These are phyloP conservation scores for Acanthococcus lagerstroemiae DNA, from an alignment of 2,888 invertebrate genomes.

Conservation along the genomic window DNA sequence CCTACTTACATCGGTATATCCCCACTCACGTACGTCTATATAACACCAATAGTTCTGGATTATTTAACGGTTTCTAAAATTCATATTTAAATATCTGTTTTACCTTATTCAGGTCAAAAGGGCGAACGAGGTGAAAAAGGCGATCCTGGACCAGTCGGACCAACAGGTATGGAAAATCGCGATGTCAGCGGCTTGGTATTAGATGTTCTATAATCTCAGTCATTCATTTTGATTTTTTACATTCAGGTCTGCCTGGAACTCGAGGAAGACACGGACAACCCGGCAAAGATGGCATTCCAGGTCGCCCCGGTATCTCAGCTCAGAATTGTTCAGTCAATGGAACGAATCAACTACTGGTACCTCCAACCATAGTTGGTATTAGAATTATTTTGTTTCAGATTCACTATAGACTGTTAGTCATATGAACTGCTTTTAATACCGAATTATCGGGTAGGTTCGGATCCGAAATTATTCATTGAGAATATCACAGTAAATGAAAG, in stretches of 20 bases:
- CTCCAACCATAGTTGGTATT: constrained; percentile 71
- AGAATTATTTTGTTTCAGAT: constrained; percentile 45
- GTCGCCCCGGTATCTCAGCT: constrained; percentile 70
- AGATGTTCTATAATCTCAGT: no score
- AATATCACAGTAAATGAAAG: constrained; percentile 68
- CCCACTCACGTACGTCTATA: no score
- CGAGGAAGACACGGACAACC: constrained; percentile 53
- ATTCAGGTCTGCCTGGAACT: constrained; percentile 52
- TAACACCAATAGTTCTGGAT: no score
- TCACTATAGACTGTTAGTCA: background rate
- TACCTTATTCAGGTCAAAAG: constrained; percentile 50
- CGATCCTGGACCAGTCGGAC: constrained; percentile 1
- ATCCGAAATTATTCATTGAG: constrained; percentile 13
- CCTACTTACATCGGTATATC: no score
- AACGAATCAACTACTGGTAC: constrained; percentile 58
- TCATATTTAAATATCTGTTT: no score
- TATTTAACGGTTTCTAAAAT: no score
- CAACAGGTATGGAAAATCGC: background rate
- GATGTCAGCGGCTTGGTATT: background rate
- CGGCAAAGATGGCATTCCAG: constrained; percentile 62
- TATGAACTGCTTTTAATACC: no score
- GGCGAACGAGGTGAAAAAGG: constrained; percentile 41
- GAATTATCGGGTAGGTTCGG: constrained; percentile 6
- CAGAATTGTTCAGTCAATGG: constrained; percentile 57
- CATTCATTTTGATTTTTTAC: background rate